Base-by-base conservation (phyloP, 2,113 vertebrate genomes). In the Caretta caretta region DNA sequence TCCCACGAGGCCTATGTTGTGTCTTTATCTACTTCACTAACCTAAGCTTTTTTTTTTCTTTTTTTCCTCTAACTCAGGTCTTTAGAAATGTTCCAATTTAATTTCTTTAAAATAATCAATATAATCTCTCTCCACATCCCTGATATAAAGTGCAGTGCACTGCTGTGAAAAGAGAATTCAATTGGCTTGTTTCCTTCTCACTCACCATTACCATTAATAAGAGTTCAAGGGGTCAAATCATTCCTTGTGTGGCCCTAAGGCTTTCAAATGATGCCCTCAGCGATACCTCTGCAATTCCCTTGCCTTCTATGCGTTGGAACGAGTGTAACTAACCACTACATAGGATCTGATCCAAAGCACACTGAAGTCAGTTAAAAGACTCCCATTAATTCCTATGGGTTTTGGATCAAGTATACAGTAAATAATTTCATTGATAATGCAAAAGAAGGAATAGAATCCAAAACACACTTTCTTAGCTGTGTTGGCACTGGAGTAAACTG, bases 401-500 rank as follows among this genome's bases (percentile, higher is more conserved):
- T 48, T 56, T 83, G 78, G 82, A 51, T 88, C 76, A 51, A 83
- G 53, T 80, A 49, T 78, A 51, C 83, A 31, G 10, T n/a, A 86
- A 86, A 87, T 35, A 92, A 83, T 10, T n/a, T 10, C 31, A 51
- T 86, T 24, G 8, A 20, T 20, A 93, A 57, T 7, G 53, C 49
- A 90, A 80, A 57, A 89, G 72, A 56, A 86, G 22, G 29, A 42
- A 0, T 0, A 76, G 79, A 50, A 25, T 69, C 42, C 56, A 9
- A 75, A 78, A 25, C 25, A 93, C 38, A 86, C 17, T 69, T 46
- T 86, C 10, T 38, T 14, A 80, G 65, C 48, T 80, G 1, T 6
- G 48, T 6, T 82, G 75, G 89, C 84, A 90, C 75, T 92, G 59
- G 38, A 83, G 72, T 90, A 95, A 83, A 92, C 87, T 80, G 27